These are phyloP conservation scores for Macroteleia sp. DNA, from an alignment of 2,888 invertebrate species.

Conservation along the genomic window DNA sequence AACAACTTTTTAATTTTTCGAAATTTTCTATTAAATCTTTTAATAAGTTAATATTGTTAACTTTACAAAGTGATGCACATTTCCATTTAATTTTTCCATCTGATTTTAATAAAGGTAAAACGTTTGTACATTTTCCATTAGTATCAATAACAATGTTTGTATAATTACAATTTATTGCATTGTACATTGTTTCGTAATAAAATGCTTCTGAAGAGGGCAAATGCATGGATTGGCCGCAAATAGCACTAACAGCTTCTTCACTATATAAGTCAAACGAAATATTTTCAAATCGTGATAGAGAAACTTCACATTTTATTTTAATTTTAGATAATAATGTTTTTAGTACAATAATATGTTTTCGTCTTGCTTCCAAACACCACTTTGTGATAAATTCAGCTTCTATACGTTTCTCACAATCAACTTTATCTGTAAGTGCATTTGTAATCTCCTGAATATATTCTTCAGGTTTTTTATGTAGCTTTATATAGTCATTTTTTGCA, in stretches of 20 bases:
- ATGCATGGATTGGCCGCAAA: constrained; percentile 28
- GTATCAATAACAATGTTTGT: neutral
- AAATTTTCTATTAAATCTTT: too few species aligned
- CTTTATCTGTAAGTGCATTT: constrained; percentile 1
- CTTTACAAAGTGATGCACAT: constrained; percentile 11
- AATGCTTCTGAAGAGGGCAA: constrained; percentile 9
- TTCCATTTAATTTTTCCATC: neutral
- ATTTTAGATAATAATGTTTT: neutral
- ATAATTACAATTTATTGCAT: neutral
- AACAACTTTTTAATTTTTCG: too few species aligned
- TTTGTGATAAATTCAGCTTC: constrained; percentile 5
- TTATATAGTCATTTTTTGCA: neutral
- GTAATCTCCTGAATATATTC: constrained; percentile 4
- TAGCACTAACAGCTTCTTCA: constrained; percentile 1
- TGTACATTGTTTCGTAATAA: constrained; percentile 12
- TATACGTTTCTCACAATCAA: neutral
- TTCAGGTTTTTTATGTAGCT: neutral
- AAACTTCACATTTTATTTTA: constrained; percentile 19
- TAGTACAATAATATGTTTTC: neutral
- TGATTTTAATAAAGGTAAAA: neutral
- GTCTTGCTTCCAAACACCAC: neutral
- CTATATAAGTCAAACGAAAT: neutral
- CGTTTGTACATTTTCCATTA: constrained; percentile 3
- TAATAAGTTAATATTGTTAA: neutral
- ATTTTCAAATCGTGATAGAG: constrained; percentile 7